These are phyloP conservation scores for Limanda limanda DNA, from an alignment of 2,113 vertebrate species.

Conservation along the genomic window DNA sequence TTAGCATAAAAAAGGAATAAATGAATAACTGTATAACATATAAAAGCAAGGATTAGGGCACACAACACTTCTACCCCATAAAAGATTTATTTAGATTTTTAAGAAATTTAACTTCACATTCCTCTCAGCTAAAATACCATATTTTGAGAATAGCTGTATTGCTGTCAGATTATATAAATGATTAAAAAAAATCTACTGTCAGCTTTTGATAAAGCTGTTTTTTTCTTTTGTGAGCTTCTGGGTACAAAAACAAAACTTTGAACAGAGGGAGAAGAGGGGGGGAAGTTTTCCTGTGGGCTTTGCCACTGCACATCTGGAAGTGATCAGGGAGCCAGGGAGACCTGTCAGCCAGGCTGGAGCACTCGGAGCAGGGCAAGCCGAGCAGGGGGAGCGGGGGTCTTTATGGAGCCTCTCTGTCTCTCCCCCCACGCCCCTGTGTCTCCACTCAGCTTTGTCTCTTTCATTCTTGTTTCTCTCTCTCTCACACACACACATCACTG, in stretches of 20 bases:
- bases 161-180: background rate
- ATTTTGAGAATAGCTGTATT: background rate
- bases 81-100: too few relatives aligned
- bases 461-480: background rate
- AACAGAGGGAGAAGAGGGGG: constrained; percentile 37
- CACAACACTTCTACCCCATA: too few relatives aligned
- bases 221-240: constrained; percentile 39
- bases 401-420: constrained; percentile 61
- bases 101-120: too few relatives aligned
- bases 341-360: constrained; percentile 73
- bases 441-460: constrained; percentile 26
- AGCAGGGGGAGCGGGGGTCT: constrained; percentile 47
- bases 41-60: too few relatives aligned
- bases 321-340: constrained; percentile 72
- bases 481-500: background rate
- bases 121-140: background rate
- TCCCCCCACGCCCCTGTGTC: constrained; percentile 1
- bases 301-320: constrained; percentile 81
- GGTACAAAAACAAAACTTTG: constrained; percentile 68
- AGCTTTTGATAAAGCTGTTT: constrained; percentile 53
- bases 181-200: constrained; percentile 38
- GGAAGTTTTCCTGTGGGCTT: constrained; percentile 64
- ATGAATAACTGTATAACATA: too few relatives aligned
- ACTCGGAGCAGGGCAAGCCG: constrained; percentile 49
- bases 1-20: too few relatives aligned